Base-by-base conservation (phyloP, 2,113 vertebrate genomes). In the Bujurquina vittata region DNA sequence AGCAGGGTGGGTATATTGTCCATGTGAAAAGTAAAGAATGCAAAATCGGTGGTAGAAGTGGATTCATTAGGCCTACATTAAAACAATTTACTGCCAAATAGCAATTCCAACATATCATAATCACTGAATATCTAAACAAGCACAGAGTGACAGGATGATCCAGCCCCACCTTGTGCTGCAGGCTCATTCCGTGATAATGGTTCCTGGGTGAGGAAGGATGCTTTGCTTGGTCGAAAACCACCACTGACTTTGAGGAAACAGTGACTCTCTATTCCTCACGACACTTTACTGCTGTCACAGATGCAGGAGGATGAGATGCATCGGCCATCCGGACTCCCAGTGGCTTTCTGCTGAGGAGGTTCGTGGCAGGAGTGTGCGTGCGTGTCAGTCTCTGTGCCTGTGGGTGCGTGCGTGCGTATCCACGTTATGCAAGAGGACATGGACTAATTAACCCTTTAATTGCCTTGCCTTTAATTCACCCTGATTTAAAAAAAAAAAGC, bases 111-210 rank as follows among this genome's bases (percentile, higher is more conserved):
- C 17, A 7, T 12, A 17, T 2, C 22, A 67, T 31, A 72, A 72
- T 52, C 5, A 72, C 6, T 72, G 15, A 72, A 20, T 20, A 72
- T 31, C 1, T 52, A 52, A 18, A 55, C 54, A 1, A 20, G 17
- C 17, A 17, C 5, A 63, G 31, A 60, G 26, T n/a, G 0, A 75
- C 29, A 61, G 9, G 37, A 54, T 31, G 22, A 86, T 46, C 5
- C 55, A 84, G 63, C 20, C 88, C 52, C 54, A 88, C 83, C 89
- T 86, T 82, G 26, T 12, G 62, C 80, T 78, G 78, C 77, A 82
- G 83, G 46, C 46, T 78, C 35, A 18, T 79, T 29, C 75, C 18
- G 33, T 40, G 40, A 63, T 65, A 49, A 81, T 23, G 46, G 20
- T 65, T 77, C 72, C 63, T 2, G 18, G 20, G 3, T 54, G 20